phyloP scores from a whole-genome alignment of 2,797 vertebrate species.

The Carapus acus region DNA sequence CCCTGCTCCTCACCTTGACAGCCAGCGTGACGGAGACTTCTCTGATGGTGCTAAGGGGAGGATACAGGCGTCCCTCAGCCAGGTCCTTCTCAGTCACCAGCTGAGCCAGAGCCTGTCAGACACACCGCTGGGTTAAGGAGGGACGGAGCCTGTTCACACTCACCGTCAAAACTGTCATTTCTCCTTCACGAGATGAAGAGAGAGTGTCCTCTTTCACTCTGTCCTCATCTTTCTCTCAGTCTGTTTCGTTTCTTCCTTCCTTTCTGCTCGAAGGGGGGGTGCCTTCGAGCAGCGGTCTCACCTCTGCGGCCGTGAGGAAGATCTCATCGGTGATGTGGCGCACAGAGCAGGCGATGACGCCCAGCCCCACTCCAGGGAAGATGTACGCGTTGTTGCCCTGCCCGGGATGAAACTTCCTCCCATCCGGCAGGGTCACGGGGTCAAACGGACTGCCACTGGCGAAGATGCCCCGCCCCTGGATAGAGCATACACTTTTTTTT shows the following conservation, averaged over 20 bases:
- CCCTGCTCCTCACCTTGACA: conserved; percentile 74
- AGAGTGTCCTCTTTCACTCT: too few species aligned
- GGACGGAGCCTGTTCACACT: too few species aligned
- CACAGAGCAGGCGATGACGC: conserved; percentile 78
- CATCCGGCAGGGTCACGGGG: conserved; percentile 83
- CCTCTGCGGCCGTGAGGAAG: conserved; percentile 92
- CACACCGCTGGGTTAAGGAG: neutral
- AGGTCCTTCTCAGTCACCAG: conserved; percentile 87
- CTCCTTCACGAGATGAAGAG: too few species aligned
- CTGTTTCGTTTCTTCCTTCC: too few species aligned
- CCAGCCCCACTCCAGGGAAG: conserved; percentile 92
- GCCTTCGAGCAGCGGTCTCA: conserved; percentile 53
- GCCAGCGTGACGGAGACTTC: conserved; percentile 87
- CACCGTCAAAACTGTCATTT: too few species aligned
- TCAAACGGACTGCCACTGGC: conserved; percentile 97
- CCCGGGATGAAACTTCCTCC: conserved; percentile 82
- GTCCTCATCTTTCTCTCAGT: too few species aligned
- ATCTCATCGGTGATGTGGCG: conserved; percentile 78
- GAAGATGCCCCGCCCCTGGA: conserved; percentile 88
- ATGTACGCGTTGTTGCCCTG: conserved; percentile 98
- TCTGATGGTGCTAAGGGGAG: conserved; percentile 83
- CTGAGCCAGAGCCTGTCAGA: conserved; percentile 79
- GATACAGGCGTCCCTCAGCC: conserved; percentile 89
- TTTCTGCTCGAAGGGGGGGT: too few species aligned
- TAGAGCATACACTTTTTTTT: conserved; percentile 4